phyloP scores from a whole-genome alignment of 2,113 vertebrate genomes.

The Neolamprologus fasciatus region DNA sequence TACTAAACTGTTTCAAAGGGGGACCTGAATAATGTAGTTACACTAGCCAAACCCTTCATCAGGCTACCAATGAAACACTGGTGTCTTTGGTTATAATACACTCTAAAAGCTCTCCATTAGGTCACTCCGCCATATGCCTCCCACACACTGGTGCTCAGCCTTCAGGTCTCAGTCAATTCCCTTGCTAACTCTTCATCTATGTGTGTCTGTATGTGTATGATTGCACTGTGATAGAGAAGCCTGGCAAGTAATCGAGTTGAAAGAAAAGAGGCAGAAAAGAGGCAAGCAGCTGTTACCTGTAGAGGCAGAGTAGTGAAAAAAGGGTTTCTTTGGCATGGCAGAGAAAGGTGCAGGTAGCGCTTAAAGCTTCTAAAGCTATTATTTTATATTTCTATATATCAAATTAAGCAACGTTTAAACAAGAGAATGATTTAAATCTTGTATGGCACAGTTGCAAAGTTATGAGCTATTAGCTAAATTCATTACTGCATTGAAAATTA shows the following conservation, averaged over 20 bases:
- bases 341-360: background rate
- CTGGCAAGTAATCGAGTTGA: background rate
- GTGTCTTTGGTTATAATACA: background rate
- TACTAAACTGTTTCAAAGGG: background rate
- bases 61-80: background rate
- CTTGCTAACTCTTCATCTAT: background rate
- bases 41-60: background rate
- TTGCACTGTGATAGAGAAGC: background rate
- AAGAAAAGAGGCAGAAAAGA: slow-evolving; percentile 5
- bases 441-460: background rate
- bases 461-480: background rate
- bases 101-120: slow-evolving; percentile 37
- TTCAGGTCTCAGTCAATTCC: slow-evolving; percentile 26
- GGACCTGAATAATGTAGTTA: background rate
- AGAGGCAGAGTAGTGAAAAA: background rate
- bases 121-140: slow-evolving; percentile 22
- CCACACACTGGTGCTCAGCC: slow-evolving; percentile 23
- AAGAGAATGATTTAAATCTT: background rate
- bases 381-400: background rate
- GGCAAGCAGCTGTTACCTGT: slow-evolving; percentile 3
- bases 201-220: background rate
- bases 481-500: background rate
- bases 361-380: background rate
- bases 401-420: background rate
- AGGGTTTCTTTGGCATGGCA: background rate